Evolutionary conservation across 1,140 invertebrate genomes (phyloP).

Genomic region (Diachasma alloeum): DNA sequence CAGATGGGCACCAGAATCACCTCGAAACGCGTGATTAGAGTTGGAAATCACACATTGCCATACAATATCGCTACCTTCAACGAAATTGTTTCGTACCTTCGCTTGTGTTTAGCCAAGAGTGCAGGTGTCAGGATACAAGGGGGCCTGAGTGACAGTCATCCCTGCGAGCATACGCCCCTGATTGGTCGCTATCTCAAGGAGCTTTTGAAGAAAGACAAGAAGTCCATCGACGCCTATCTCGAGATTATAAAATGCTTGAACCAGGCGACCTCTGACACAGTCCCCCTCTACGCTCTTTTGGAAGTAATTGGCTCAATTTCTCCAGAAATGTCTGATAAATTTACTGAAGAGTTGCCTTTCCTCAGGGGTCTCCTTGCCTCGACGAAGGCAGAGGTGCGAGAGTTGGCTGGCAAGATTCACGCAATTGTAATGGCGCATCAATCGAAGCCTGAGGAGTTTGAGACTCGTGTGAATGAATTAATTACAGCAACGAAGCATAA

Average conservation of each 20-base stretch:
- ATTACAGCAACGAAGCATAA: conserved; percentile 66
- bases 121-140: conserved; percentile 59
- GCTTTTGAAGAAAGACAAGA: conserved; percentile 62
- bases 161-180: conserved; percentile 70
- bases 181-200: conserved; percentile 68
- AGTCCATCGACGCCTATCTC: conserved; percentile 71
- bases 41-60: conserved; percentile 66
- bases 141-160: conserved; percentile 65
- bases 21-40: conserved; percentile 64
- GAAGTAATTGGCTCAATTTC: conserved; percentile 78
- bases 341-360: conserved; percentile 71
- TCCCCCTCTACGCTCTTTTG: conserved; percentile 75
- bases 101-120: conserved; percentile 75
- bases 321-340: conserved; percentile 67
- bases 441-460: conserved; percentile 63
- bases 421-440: conserved; percentile 71
- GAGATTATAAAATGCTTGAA: conserved; percentile 72
- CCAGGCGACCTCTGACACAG: conserved; percentile 69
- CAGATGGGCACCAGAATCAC: conserved; percentile 71
- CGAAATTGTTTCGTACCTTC: conserved; percentile 78
- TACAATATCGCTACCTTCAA: conserved; percentile 65
- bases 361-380: conserved; percentile 72
- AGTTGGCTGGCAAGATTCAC: conserved; percentile 74
- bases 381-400: conserved; percentile 79
- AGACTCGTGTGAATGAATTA: conserved; percentile 67